phyloP scores from a whole-genome alignment of 1,140 invertebrate species.

The Branchinecta lynchi region DNA sequence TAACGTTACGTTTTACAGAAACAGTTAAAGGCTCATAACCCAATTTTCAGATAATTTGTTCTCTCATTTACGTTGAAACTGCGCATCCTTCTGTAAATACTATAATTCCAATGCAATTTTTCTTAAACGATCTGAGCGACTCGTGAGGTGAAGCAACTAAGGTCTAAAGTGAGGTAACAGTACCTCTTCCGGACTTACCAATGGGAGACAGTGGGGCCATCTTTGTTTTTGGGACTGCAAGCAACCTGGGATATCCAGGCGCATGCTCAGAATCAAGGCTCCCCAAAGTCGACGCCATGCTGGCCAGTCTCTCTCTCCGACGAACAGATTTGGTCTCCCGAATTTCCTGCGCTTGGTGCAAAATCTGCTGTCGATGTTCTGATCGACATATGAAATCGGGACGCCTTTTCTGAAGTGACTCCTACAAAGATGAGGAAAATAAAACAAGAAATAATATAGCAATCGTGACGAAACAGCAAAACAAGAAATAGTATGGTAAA shows the following conservation, averaged over 20 bases:
- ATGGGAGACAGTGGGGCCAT: background rate
- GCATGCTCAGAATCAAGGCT: background rate
- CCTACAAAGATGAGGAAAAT: background rate
- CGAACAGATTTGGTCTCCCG: background rate
- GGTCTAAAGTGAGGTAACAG: no score
- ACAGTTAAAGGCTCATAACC: no score
- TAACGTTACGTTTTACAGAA: no score
- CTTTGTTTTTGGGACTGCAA: background rate
- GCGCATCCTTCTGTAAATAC: no score
- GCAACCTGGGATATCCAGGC: background rate
- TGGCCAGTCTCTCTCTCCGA: background rate
- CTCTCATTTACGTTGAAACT: no score
- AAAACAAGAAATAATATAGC: background rate
- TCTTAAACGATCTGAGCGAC: no score
- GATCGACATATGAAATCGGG: background rate
- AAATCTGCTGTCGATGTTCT: background rate
- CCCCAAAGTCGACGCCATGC: background rate
- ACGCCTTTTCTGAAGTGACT: background rate
- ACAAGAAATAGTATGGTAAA: no score
- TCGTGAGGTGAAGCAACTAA: no score
- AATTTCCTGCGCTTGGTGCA: background rate
- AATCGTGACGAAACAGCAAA: no score
- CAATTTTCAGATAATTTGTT: no score
- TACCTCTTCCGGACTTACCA: background rate
- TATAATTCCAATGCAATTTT: no score